These are phyloP conservation scores for Merops nubicus DNA, from an alignment of 2,113 vertebrate genomes.

Conservation along the genomic window DNA sequence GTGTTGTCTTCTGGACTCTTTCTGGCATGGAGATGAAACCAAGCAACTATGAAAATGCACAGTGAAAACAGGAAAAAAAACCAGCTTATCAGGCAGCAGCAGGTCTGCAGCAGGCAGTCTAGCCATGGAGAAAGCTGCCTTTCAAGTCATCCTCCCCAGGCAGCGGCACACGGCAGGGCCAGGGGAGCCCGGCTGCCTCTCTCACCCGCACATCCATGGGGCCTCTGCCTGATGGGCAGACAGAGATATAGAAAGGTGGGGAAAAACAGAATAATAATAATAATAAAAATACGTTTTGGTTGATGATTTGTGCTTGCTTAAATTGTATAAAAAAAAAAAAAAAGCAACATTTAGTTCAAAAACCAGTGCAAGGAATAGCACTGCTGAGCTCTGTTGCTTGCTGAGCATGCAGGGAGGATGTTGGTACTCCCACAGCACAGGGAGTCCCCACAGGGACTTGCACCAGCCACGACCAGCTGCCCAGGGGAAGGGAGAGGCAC, in stretches of 20 bases:
- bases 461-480: accelerated
- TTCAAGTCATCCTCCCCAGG: background rate
- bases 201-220: background rate
- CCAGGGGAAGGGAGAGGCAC: accelerated
- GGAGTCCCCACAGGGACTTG: accelerated
- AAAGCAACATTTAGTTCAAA: background rate
- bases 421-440: background rate
- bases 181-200: background rate
- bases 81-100: background rate
- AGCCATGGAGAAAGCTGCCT: background rate
- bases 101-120: background rate
- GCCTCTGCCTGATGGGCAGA: accelerated
- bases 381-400: background rate
- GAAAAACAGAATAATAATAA: accelerated
- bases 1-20: background rate
- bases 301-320: accelerated
- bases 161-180: background rate
- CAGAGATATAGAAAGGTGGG: too few species aligned
- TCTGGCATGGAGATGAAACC: background rate
- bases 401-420: accelerated
- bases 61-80: background rate
- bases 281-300: too few species aligned
- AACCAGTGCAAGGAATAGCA: accelerated
- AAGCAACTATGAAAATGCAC: background rate
- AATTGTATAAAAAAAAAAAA: accelerated